Evolutionary conservation across 2,888 invertebrate species (phyloP), one percentile per base, ranked within the genome.

Genomic region (Scaptomyza cyrtandrae): DNA sequence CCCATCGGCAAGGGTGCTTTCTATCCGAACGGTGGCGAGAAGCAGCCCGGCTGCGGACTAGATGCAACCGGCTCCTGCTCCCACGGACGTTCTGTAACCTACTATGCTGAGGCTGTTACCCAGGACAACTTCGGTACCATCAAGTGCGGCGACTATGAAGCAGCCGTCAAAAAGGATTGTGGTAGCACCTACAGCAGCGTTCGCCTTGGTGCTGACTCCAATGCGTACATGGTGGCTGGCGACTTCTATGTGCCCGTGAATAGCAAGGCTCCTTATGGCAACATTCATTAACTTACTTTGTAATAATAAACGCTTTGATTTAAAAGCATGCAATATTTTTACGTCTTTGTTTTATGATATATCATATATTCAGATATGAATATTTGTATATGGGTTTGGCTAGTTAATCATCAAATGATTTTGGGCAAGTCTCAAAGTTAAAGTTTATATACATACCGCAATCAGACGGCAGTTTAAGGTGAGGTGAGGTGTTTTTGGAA

Each of bases 1-100:
- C 92, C 92, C 14, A 86, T 92, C 39, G 92, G 92, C 35, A 91
- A 92, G 86, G 92, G 92, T 80, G 92, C 93, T 84, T 93, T 93
- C 91, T 93, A 93, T 91, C 93, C 93, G 88, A 93, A 93, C 90
- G 91, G 92, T 71, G 91, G 93, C 90, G 93, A 93, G 91, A 92
- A 92, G 89, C 94, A 94, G 91, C 90, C 92, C 75, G 93, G 93
- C 89, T 93, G 93, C 91, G 92, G 91, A 78, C 69, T 85, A 63
- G 91, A 91, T 82, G 39, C 84, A 29, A 80, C 86, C 50, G 91
- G 90, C 39, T 63, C 79, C 31, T 93, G 93, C 80, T 87, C 93
- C 14, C 93, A 93, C 72, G 65, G 75, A 1, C 90, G 93, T 49
- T 89, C 93, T 0, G 91, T 91, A 53, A 59, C 77, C 46, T 93